A percentile compares a stretch with the other conserved stretches of the same genome.
phyloP scores from a whole-genome alignment of 2,113 vertebrate genomes.

The Callopanchax toddi region DNA sequence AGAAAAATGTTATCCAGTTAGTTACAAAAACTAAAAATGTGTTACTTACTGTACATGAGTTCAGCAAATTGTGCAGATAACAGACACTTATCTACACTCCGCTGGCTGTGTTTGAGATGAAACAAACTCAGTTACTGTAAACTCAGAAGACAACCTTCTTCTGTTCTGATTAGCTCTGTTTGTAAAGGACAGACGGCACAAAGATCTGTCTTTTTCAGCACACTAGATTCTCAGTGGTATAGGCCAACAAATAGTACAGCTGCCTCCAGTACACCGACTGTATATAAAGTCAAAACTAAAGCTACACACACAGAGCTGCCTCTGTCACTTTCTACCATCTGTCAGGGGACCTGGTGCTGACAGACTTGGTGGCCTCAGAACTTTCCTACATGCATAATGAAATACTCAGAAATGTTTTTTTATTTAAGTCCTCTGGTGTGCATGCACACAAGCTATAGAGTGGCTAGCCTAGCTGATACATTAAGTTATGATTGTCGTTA shows the following conservation, averaged over 20 bases:
- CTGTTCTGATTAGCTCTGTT: conserved; percentile 27
- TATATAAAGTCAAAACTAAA: conserved; percentile 38
- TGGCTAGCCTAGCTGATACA: too few species aligned
- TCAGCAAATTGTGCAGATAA: too few species aligned
- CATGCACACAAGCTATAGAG: background rate
- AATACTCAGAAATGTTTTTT: conserved; percentile 4
- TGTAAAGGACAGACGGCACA: conserved; percentile 26
- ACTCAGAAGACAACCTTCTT: conserved; percentile 6
- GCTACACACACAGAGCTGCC: conserved; percentile 42
- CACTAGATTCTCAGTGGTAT: conserved; percentile 29
- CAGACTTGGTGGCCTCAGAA: conserved; percentile 30
- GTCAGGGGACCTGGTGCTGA: conserved; percentile 1
- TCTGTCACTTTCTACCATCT: conserved; percentile 39
- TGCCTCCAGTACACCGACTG: conserved; percentile 38
- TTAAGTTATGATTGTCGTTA: too few species aligned
- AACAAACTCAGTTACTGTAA: conserved; percentile 1
- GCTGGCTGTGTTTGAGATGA: background rate
- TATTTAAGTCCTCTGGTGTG: background rate
- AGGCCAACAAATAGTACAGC: conserved; percentile 43
- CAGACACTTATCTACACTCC: too few species aligned
- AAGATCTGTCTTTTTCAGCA: conserved; percentile 20
- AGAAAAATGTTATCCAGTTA: too few species aligned
- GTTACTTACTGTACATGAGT: too few species aligned
- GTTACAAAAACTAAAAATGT: too few species aligned
- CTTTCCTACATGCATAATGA: conserved; percentile 28